phyloP scores from a whole-genome alignment of 2,113 vertebrate species.

The Calypte anna region DNA sequence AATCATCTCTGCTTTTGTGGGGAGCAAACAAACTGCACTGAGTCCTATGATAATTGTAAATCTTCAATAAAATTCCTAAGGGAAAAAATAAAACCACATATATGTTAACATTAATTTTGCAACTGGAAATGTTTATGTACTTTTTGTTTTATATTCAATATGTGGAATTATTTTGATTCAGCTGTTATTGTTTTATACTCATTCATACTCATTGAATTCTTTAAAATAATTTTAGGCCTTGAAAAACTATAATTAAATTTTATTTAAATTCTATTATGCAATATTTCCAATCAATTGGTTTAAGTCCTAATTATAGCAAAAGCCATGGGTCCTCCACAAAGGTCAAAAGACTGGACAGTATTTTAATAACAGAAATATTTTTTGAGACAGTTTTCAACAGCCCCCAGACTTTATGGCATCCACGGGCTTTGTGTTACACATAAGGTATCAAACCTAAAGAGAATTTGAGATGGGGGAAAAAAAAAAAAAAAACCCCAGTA shows the following conservation, averaged over 20 bases:
- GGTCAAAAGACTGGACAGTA: background rate
- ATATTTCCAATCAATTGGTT: background rate
- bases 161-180: background rate
- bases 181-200: background rate
- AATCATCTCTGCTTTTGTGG: slow-evolving; percentile 83
- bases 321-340: background rate
- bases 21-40: slow-evolving; percentile 80
- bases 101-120: slow-evolving; percentile 40
- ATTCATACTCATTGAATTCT: background rate
- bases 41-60: slow-evolving; percentile 77
- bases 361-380: slow-evolving; percentile 47
- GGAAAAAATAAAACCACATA: background rate
- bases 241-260: background rate
- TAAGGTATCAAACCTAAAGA: background rate
- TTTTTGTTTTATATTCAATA: background rate
- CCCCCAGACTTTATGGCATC: background rate
- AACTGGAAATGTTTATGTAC: background rate
- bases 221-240: background rate
- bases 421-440: background rate
- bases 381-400: background rate
- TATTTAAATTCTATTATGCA: background rate
- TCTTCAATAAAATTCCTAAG: slow-evolving; percentile 70
- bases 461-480: background rate
- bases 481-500: background rate
- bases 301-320: slow-evolving; percentile 17